These are phyloP conservation scores for Tamandua tetradactyla DNA, from an alignment of 2,797 vertebrate species.

Conservation along the genomic window DNA sequence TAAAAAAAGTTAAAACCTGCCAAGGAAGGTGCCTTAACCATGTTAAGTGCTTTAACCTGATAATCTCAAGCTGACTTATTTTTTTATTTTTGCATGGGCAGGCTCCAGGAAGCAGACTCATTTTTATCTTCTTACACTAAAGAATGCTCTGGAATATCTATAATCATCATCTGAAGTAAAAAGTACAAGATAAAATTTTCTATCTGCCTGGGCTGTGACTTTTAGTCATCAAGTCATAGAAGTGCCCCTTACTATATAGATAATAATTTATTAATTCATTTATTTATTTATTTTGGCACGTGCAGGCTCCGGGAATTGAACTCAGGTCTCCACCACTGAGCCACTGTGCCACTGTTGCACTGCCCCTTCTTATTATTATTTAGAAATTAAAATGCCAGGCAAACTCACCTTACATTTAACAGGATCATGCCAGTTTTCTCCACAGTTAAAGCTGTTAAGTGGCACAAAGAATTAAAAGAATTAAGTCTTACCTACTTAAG, in stretches of 20 bases:
- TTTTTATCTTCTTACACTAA: background rate
- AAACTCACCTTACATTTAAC: conserved; percentile 98
- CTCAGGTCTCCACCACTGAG: no score
- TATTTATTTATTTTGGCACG: no score
- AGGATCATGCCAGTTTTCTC: conserved; percentile 99
- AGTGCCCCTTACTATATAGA: conserved; percentile 15
- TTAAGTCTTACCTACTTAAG: conserved; percentile 11
- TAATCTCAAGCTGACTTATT: conserved; percentile 3
- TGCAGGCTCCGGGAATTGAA: no score
- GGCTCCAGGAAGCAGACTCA: no score
- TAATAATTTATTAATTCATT: no score
- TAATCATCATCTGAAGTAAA: conserved; percentile 29
- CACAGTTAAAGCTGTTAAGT: conserved; percentile 96
- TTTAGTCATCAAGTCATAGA: conserved; percentile 36
- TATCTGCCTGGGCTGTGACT: background rate
- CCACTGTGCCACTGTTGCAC: no score
- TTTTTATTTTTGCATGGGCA: no score
- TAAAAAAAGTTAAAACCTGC: no score
- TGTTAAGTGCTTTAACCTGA: background rate
- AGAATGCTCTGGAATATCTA: background rate
- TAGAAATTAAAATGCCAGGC: background rate
- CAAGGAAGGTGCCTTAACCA: background rate
- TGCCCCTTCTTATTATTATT: no score
- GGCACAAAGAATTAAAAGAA: conserved; percentile 57
- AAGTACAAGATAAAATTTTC: background rate